Conservation (phyloP, 2,797 vertebrate genomes). For the Parauchenoglanis ngamensis region DNA sequence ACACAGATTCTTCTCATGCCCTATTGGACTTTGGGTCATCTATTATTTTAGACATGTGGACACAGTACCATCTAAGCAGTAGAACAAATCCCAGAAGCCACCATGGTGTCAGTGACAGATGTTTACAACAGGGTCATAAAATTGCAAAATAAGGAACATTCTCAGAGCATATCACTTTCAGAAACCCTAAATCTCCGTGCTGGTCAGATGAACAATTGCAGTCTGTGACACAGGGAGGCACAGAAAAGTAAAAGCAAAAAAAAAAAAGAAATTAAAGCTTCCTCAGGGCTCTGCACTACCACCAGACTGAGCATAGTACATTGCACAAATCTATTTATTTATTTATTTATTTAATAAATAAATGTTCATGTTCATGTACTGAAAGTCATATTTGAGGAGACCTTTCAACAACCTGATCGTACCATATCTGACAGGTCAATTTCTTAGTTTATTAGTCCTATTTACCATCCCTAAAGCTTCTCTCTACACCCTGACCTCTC, state of each 20-base stretch:
- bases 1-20: constrained; percentile 30
- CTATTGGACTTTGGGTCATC: constrained; percentile 20
- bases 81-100: constrained; percentile 42
- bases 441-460: neutral
- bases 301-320: constrained; percentile 17
- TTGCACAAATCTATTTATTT: neutral
- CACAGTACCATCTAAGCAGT: constrained; percentile 26
- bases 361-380: constrained; percentile 10
- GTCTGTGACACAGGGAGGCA: neutral
- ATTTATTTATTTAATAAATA: constrained; percentile 21
- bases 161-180: constrained; percentile 41
- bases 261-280: constrained; percentile 29
- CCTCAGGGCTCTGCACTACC: constrained; percentile 13
- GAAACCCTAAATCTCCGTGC: constrained; percentile 46
- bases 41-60: constrained; percentile 29
- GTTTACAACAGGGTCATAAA: constrained; percentile 52
- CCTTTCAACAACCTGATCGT: constrained; percentile 58
- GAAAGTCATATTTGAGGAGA: constrained; percentile 52
- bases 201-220: neutral
- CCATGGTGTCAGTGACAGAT: constrained; percentile 44
- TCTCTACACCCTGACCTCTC: constrained; percentile 40
- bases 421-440: constrained; percentile 37
- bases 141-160: constrained; percentile 53
- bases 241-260: neutral
- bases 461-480: constrained; percentile 53